phyloP scores from a whole-genome alignment of 1,140 invertebrate genomes.

The Scaptomyza montana region DNA sequence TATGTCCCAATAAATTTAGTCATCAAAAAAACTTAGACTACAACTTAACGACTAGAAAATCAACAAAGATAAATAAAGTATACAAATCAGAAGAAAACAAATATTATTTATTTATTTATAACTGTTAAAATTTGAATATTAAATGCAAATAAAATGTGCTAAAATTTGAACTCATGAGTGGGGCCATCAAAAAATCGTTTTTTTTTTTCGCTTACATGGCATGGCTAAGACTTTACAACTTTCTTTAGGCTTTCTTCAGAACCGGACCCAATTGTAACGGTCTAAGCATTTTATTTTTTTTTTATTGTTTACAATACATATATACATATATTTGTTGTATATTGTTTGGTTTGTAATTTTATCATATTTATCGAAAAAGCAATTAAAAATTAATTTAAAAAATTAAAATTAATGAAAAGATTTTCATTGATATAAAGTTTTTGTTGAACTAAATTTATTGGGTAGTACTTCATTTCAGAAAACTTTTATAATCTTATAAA shows the following conservation, averaged over 20 bases:
- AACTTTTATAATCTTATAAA: slow-evolving; percentile 78
- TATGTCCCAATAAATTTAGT: slow-evolving; percentile 84
- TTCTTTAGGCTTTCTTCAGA: slow-evolving; percentile 65
- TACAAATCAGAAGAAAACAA: slow-evolving; percentile 27
- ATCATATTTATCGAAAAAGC: slow-evolving; percentile 59
- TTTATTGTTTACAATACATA: slow-evolving; percentile 50
- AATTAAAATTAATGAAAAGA: slow-evolving; percentile 79
- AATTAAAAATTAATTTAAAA: slow-evolving; percentile 73
- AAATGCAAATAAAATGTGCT: slow-evolving; percentile 75
- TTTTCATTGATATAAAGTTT: slow-evolving; percentile 82
- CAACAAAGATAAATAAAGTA: slow-evolving; percentile 14
- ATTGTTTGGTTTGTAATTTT: slow-evolving; percentile 6
- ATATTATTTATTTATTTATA: slow-evolving; percentile 4
- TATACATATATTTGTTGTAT: slow-evolving; percentile 30
- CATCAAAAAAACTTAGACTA: slow-evolving; percentile 82
- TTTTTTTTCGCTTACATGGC: slow-evolving; percentile 63
- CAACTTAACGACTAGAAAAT: slow-evolving; percentile 58
- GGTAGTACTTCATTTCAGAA: slow-evolving; percentile 81
- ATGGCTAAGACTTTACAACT: slow-evolving; percentile 74
- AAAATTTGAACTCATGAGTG: slow-evolving; percentile 65
- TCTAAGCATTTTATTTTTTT: slow-evolving; percentile 41
- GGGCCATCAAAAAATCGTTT: slow-evolving; percentile 78
- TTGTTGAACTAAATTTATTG: slow-evolving; percentile 84
- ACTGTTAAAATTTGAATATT: slow-evolving; percentile 39
- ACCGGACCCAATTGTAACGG: slow-evolving; percentile 80